Evolutionary conservation across 1,140 invertebrate species (phyloP).

Genomic region (Cardiocondyla obscurior): DNA sequence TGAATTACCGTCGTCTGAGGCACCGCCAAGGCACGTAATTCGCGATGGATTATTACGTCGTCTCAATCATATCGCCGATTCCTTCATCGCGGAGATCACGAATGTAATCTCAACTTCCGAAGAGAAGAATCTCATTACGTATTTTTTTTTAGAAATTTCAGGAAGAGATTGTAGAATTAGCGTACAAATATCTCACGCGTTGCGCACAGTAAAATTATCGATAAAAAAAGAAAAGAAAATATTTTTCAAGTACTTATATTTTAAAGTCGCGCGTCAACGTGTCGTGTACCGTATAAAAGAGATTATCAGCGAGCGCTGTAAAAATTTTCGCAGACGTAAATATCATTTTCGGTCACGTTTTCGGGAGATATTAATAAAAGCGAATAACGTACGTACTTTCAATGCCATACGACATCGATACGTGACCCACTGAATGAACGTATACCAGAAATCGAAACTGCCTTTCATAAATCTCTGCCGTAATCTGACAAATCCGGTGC

Average conservation of each 20-base stretch:
- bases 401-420: conserved; percentile 48
- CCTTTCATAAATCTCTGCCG: conserved; percentile 66
- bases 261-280: neutral
- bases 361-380: conserved; percentile 48
- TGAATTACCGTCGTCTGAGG: conserved; percentile 64
- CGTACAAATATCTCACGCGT: too few species aligned
- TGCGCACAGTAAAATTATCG: neutral
- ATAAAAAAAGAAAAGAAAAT: too few species aligned
- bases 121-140: neutral
- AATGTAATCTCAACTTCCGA: conserved; percentile 27
- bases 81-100: conserved; percentile 24
- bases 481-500: conserved; percentile 72
- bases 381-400: conserved; percentile 48
- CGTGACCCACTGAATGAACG: conserved; percentile 67
- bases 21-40: conserved; percentile 63
- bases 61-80: conserved; percentile 56
- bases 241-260: too few species aligned
- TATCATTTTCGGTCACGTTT: conserved; percentile 52
- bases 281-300: neutral
- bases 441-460: conserved; percentile 49
- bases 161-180: too few species aligned
- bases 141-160: neutral
- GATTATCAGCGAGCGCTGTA: neutral
- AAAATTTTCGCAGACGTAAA: neutral
- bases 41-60: conserved; percentile 66